phyloP scores from a whole-genome alignment of 2,113 vertebrate species.

The Condylura cristata region DNA sequence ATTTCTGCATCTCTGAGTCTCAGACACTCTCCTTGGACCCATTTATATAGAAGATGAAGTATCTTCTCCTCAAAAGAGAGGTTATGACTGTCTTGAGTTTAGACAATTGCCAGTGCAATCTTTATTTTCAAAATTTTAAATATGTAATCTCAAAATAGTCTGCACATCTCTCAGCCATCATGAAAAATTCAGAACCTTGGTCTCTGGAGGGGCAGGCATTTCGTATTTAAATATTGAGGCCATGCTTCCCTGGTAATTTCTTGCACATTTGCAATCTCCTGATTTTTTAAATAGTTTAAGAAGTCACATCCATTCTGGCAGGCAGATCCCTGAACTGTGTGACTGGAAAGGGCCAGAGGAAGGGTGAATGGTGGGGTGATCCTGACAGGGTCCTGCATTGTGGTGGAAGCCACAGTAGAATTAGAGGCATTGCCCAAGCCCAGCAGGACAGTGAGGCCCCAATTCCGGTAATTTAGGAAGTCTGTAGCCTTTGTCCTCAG shows the following conservation, averaged over 20 bases:
- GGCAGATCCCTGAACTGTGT: not conserved
- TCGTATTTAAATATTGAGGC: conserved; percentile 50
- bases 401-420: fast-evolving
- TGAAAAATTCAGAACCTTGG: conserved; percentile 49
- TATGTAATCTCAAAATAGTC: not conserved
- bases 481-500: not conserved
- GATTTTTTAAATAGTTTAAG: conserved; percentile 46
- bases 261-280: conserved; percentile 20
- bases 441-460: not conserved
- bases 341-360: not conserved
- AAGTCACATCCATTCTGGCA: conserved; percentile 38
- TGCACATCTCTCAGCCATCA: conserved; percentile 37
- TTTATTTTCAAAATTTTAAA: conserved; percentile 56
- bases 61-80: not conserved
- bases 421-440: not conserved
- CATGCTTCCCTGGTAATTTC: not conserved
- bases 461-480: not conserved
- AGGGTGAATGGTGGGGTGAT: not conserved
- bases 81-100: conserved; percentile 28
- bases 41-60: conserved; percentile 58
- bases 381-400: not conserved
- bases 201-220: conserved; percentile 25
- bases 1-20: not conserved
- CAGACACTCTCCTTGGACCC: not conserved
- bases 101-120: conserved; percentile 7